A percentile compares a stretch with the other conserved stretches of the same genome.
Conservation (phyloP, 2,888 invertebrate genomes). For the Acholoe squamosa region DNA sequence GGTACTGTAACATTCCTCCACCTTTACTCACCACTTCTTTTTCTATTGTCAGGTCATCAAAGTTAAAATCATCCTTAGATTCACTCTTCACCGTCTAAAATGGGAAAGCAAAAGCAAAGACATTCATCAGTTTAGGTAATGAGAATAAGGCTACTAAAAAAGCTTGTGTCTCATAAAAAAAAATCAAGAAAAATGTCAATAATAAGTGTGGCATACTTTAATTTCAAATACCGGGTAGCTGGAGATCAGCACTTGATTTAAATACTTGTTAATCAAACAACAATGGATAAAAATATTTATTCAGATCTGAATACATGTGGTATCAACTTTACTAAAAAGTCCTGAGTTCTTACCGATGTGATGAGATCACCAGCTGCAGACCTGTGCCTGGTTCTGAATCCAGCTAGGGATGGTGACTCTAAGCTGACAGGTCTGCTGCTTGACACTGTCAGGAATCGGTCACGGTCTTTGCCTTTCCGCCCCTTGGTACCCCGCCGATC, state of each 20-base stretch:
- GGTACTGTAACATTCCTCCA: background rate
- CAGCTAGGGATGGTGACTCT: slow-evolving; percentile 24
- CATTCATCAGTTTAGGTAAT: no score
- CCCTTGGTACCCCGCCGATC: background rate
- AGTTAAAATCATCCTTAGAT: slow-evolving; percentile 73
- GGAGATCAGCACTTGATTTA: no score
- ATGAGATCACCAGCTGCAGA: slow-evolving; percentile 66
- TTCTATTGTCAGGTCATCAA: slow-evolving; percentile 93
- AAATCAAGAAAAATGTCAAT: no score
- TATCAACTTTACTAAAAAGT: no score
- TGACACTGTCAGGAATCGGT: slow-evolving; percentile 65
- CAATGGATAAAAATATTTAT: no score
- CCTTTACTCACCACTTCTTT: slow-evolving; percentile 83
- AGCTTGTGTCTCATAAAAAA: no score
- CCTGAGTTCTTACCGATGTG: slow-evolving; percentile 64
- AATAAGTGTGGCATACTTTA: no score
- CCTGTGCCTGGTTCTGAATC: background rate
- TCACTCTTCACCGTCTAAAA: slow-evolving; percentile 45
- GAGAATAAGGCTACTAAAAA: no score
- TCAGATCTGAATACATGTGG: no score
- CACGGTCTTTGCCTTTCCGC: background rate
- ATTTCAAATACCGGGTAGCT: no score
- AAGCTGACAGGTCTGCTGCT: slow-evolving; percentile 64
- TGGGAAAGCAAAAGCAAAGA: background rate
- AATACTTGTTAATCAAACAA: no score